Evolutionary conservation across 2,113 vertebrate species (phyloP).

Genomic region (Gracilinanus agilis): DNA sequence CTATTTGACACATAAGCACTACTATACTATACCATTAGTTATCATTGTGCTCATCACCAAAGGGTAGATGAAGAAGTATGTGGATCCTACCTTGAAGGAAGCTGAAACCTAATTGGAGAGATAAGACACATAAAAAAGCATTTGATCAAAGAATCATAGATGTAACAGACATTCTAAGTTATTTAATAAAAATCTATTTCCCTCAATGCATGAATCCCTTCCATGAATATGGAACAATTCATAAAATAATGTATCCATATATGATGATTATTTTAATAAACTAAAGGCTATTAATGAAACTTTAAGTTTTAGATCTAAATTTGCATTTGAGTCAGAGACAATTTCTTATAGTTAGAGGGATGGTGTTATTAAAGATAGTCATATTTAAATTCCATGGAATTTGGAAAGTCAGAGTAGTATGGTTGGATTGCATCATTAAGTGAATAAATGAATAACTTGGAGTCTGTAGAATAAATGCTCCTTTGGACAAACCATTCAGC

Average conservation of each 20-base stretch:
- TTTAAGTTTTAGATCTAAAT: not conserved
- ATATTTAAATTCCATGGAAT: not conserved
- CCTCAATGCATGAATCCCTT: not conserved
- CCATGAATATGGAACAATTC: not conserved
- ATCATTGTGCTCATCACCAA: not conserved
- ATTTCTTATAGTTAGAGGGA: not conserved
- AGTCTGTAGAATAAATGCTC: not conserved
- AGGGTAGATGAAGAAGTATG: conserved; percentile 29
- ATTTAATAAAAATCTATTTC: not conserved
- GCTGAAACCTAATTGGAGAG: conserved; percentile 10
- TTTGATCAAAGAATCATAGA: not conserved
- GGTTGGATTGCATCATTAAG: not conserved
- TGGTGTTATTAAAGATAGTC: not conserved
- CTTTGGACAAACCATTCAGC: too few species aligned
- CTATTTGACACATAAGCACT: not conserved
- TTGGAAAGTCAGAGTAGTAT: not conserved
- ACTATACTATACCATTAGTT: not conserved
- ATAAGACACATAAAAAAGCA: too few species aligned
- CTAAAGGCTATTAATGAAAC: not conserved
- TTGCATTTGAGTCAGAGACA: not conserved
- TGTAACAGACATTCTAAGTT: not conserved
- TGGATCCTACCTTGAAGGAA: conserved; percentile 6
- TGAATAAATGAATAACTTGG: not conserved
- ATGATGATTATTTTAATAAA: not conserved
- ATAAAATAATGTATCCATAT: not conserved